Conservation (phyloP, 2,113 vertebrate genomes). For the Cyphomyrus discorhynchus region DNA sequence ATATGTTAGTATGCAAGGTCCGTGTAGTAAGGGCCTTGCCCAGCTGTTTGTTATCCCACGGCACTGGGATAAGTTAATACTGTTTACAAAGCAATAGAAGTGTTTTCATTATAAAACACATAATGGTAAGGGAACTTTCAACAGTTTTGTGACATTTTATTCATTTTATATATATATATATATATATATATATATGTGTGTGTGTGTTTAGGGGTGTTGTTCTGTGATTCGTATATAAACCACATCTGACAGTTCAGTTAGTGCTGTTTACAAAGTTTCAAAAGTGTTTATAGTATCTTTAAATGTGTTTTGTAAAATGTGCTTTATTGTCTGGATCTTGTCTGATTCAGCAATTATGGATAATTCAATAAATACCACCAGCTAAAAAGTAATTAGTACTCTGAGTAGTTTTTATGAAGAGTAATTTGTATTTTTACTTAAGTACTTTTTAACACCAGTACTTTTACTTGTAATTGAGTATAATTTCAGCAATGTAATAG, state of each 20-base stretch:
- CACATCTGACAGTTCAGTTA: background rate
- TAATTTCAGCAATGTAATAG: too few species aligned
- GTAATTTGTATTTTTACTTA: background rate
- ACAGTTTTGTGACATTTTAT: background rate
- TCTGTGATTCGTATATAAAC: background rate
- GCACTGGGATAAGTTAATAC: too few species aligned
- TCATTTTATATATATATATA: background rate
- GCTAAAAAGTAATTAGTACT: too few species aligned
- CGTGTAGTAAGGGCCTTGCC: too few species aligned
- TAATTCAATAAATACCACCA: too few species aligned
- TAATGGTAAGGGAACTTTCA: too few species aligned
- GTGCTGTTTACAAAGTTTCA: background rate
- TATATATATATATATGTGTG: too few species aligned
- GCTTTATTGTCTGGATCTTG: background rate
- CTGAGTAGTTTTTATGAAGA: background rate
- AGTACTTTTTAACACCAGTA: conserved; percentile 1
- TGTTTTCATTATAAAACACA: too few species aligned
- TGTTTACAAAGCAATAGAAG: background rate
- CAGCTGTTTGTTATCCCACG: too few species aligned
- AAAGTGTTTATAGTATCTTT: background rate
- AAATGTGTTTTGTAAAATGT: background rate
- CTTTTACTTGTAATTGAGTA: background rate
- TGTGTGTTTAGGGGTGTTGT: background rate
- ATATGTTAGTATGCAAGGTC: too few species aligned
- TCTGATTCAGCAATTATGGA: too few species aligned